Base-by-base conservation (phyloP, 2,113 vertebrate species). In the Corythoichthys haematopterus region DNA sequence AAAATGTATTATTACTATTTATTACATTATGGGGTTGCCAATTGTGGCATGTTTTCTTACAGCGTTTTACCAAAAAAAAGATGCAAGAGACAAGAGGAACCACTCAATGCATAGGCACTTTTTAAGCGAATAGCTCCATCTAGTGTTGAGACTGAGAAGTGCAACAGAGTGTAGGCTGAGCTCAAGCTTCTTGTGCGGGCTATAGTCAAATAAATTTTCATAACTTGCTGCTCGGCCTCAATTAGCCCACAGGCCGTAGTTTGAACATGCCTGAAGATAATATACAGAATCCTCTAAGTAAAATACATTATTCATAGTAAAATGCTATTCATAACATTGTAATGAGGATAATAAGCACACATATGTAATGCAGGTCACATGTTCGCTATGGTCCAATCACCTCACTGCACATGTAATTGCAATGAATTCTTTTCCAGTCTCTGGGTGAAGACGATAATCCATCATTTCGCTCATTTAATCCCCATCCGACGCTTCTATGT, bases 401-500 rank as follows among this genome's bases (percentile, higher is more conserved):
- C n/a, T 46, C 1, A 1, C 58, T 12, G 38, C 38, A 20, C 6
- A 9, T 61, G 20, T 61, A 43, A 43, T 61, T 45, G 59, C 16
- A 4, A 3, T 45, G 10, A 1, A 5, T 62, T 28, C 4, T 28
- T 28, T 45, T 46, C 59, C 40, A 9, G n/a, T 46, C 40, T n/a
- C 59, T 33, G 2, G 10, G 40, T 45, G 60, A 45, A 45, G 40
- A 62, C 28, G 40, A 45, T 46, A 7, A 13, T 62, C 40, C 20
- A 33, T 46, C 60, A 62, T 62, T 16, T 5, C 43, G n/a, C 60
- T 46, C 60, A 13, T 62, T 46, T 46, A 46, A 62, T 62, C 16
- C 58, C 37, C 37, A 46, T 13, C 38, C 16, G 28, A 40, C 16
- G 14, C 53, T 56, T 56, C 55, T 35, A 62, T 3, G 13, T 33